phyloP scores from a whole-genome alignment of 23 tunicate species.

The Clavelina lepadiformis region DNA sequence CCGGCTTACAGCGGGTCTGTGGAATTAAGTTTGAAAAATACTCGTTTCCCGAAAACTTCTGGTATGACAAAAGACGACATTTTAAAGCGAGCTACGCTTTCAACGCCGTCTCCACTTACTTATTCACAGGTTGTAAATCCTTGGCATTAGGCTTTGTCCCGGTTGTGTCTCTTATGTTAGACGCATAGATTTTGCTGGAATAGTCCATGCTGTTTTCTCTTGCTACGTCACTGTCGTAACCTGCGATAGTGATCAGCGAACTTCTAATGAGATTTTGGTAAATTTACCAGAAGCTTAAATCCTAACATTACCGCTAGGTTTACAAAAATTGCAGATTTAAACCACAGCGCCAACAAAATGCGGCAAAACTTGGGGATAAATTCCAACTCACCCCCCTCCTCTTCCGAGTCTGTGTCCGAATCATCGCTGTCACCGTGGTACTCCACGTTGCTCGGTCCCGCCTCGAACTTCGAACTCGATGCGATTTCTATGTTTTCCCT shows the following conservation, averaged over 20 bases:
- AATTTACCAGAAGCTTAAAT: no score
- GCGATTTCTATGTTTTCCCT: constrained; percentile 24
- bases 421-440: constrained; percentile 93
- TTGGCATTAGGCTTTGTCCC: constrained; percentile 52
- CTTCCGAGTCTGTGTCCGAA: constrained; percentile 93
- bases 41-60: neutral
- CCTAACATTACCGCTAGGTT: no score
- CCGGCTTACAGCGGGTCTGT: constrained; percentile 51
- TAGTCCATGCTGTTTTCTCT: constrained; percentile 91
- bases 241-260: no score
- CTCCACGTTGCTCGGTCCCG: constrained; percentile 7
- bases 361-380: no score
- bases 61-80: neutral
- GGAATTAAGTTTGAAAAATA: neutral
- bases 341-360: neutral
- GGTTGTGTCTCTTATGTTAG: constrained; percentile 39
- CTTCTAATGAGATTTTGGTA: no score
- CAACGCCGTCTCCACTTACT: constrained; percentile 17
- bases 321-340: neutral
- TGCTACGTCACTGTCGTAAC: constrained; percentile 94
- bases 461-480: neutral
- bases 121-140: constrained; percentile 32
- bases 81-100: neutral
- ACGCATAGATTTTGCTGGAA: constrained; percentile 55
- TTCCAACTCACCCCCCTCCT: constrained; percentile 51